Base-by-base conservation (phyloP, 2,888 invertebrate genomes). In the Margaritifera margaritifera region DNA sequence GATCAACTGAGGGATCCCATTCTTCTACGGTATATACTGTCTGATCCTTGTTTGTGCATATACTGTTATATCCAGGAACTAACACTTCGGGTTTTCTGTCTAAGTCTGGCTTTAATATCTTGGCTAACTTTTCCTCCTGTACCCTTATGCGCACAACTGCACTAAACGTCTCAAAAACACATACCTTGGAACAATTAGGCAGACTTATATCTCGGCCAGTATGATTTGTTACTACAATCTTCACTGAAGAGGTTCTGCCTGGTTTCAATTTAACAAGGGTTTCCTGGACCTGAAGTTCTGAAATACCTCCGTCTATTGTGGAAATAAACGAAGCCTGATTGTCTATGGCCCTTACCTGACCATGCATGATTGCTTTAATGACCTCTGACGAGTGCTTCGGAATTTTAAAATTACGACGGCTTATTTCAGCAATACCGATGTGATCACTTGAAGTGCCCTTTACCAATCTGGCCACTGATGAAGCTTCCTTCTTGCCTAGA, bases 221-320 rank as follows among this genome's bases (percentile, higher is more conserved):
- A n/a, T 60, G n/a, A 24, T 15, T 31, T 4, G 15, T 3, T 24
- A 18, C n/a, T n/a, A n/a, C n/a, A n/a, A n/a, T n/a, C n/a, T n/a
- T n/a, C n/a, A n/a, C n/a, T n/a, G n/a, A n/a, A 53, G 42, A 42
- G 18, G 55, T 22, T 31, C 42, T 58, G 5, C 65, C 59, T 24
- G 24, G 50, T 20, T 57, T 57, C 5, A 65, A 20, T 52, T 27
- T 57, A 11, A 65, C 65, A 27, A 65, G 27, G 4, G 60, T 65
- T 27, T 65, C 51, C 42, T 58, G 51, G 19, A 65, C 25, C 52
- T 50, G 25, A 8, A 65, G 25, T 18, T 31, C 57, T 31, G 27
- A 55, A 4, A 53, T 57, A 50, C 52, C 65, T 8, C n/a, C 8
- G 22, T 42, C 51, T 27, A 24, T 59, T 18, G 18, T 51, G 51